Base-by-base conservation (phyloP, 2,888 invertebrate species). In the Taenaris catops region DNA sequence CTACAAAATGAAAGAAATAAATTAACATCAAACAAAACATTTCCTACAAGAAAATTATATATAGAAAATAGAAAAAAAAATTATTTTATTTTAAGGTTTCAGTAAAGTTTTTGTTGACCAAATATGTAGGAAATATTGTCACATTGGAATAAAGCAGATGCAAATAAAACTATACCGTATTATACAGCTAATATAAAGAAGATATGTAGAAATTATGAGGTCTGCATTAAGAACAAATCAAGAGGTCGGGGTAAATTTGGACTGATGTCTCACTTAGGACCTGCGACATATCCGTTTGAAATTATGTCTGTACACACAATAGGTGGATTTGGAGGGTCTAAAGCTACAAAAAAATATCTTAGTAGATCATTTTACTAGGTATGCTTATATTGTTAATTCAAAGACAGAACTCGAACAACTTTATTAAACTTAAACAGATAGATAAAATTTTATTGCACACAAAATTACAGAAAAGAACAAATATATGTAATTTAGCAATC, bases 401-500 rank as follows among this genome's bases (percentile, higher is more conserved):
- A 51, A 43, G 36, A 54, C 37, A 53, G n/a, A 44, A 7, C 39
- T 17, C 48, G 14, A 37, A 39, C 23, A 48, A 49, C 34, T 51
- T 51, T 31, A 46, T 49, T 24, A 51, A 49, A 39, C 39, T 51
- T 4, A 20, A 49, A 16, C 33, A 42, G 6, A 53, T 44, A 8
- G 21, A 46, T n/a, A n/a, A n/a, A n/a, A n/a, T n/a, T n/a, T n/a
- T n/a, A n/a, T n/a, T n/a, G n/a, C n/a, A n/a, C n/a, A n/a, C n/a
- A n/a, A n/a, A n/a, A n/a, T n/a, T n/a, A n/a, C n/a, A n/a, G n/a
- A n/a, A n/a, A n/a, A n/a, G n/a, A n/a, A n/a, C n/a, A n/a, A n/a
- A n/a, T n/a, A n/a, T n/a, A n/a, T n/a, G n/a, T n/a, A n/a, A n/a
- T 4, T 20, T 25, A 32, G 11, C 38, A 23, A n/a, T 26, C 10